A percentile compares a stretch with the other conserved stretches of the same genome.
These are phyloP conservation scores for Odontamblyopus rebecca DNA, from an alignment of 2,797 vertebrate genomes.

Conservation along the genomic window DNA sequence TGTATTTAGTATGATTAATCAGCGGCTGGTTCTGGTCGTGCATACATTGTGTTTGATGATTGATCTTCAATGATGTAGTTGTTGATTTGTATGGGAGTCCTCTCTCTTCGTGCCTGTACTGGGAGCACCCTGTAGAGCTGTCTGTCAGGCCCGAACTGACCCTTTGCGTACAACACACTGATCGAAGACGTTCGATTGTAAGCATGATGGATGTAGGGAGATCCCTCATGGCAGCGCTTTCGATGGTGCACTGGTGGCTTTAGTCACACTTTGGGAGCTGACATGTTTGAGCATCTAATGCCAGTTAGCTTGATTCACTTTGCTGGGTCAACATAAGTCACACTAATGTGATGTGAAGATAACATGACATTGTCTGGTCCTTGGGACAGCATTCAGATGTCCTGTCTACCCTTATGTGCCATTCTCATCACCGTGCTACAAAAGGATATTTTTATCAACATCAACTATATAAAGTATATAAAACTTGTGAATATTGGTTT, in stretches of 20 bases:
- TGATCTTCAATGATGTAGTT: conserved; percentile 45
- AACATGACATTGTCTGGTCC: conserved; percentile 50
- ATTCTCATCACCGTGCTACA: background rate
- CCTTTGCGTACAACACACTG: conserved; percentile 43
- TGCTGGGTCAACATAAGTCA: conserved; percentile 44
- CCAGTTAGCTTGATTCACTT: background rate
- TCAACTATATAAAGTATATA: conserved; percentile 1
- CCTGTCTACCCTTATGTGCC: conserved; percentile 1
- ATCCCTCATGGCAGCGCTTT: conserved; percentile 36
- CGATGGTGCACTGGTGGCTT: conserved; percentile 37
- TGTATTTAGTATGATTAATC: conserved; percentile 33
- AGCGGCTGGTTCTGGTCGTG: conserved; percentile 29
- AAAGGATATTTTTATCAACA: background rate
- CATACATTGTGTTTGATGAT: conserved; percentile 44
- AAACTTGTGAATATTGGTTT: conserved; percentile 28
- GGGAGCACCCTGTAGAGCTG: conserved; percentile 52
- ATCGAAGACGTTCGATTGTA: conserved; percentile 52
- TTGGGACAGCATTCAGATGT: conserved; percentile 21
- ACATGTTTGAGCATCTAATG: conserved; percentile 12
- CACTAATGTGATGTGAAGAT: conserved; percentile 40
- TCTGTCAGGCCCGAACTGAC: conserved; percentile 52
- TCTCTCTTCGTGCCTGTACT: conserved; percentile 18
- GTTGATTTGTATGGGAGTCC: conserved; percentile 44
- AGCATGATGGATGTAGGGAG: conserved; percentile 64
- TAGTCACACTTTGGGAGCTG: conserved; percentile 7